phyloP scores from a whole-genome alignment of 2,797 vertebrate species.

The Muscicapa comitata region DNA sequence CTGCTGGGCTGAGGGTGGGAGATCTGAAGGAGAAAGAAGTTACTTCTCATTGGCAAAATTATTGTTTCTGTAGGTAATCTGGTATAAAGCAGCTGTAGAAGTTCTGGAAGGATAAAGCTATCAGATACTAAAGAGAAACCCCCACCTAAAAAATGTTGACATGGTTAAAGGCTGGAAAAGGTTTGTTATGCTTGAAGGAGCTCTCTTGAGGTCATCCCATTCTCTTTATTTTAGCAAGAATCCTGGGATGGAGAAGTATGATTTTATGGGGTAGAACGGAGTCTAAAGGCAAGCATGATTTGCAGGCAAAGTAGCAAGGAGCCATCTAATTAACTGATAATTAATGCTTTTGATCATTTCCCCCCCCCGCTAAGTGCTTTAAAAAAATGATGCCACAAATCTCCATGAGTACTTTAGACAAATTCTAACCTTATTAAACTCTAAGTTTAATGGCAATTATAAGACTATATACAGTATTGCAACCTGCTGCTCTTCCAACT shows the following conservation, averaged over 20 bases:
- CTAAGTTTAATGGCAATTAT: neutral
- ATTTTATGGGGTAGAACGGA: neutral
- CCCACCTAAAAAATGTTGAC: neutral
- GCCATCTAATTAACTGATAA: neutral
- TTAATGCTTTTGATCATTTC: neutral
- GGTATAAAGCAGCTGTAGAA: neutral
- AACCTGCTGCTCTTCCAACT: neutral
- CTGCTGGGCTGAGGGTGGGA: neutral
- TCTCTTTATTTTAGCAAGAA: neutral
- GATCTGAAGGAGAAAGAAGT: neutral
- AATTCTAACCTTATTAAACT: neutral
- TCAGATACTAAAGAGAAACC: neutral
- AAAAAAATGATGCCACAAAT: neutral
- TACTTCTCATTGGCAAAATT: neutral
- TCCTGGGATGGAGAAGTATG: neutral
- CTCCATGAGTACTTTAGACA: neutral
- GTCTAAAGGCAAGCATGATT: neutral
- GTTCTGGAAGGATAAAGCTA: neutral
- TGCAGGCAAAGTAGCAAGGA: neutral
- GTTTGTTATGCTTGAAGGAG: neutral
- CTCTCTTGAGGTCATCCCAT: neutral
- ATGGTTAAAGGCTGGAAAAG: neutral
- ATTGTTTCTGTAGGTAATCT: neutral
- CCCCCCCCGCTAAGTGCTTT: neutral
- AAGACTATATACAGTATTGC: neutral